A percentile compares a stretch with the other conserved stretches of the same genome.
These are phyloP conservation scores for Gavia stellata DNA, from an alignment of 2,113 vertebrate genomes.

Conservation along the genomic window DNA sequence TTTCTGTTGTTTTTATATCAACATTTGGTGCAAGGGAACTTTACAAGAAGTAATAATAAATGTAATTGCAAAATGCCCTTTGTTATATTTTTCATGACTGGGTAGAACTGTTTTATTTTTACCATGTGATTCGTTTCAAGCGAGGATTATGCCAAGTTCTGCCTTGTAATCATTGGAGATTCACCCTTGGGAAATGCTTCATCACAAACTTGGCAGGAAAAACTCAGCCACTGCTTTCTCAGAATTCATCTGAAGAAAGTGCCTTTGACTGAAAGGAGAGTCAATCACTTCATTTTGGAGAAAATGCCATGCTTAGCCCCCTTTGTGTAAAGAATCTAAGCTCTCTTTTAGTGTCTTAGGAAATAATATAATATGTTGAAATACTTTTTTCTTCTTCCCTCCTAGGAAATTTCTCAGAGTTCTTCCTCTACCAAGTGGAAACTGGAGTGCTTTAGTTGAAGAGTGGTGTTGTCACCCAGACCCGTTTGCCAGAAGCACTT, in stretches of 20 bases:
- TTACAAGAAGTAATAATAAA: neutral
- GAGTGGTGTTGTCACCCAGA: slow-evolving; percentile 96
- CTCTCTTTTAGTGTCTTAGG: neutral
- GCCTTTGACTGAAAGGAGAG: neutral
- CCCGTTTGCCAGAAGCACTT: slow-evolving; percentile 83
- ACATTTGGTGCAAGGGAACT: neutral
- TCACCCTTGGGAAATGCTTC: neutral
- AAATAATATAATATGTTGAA: neutral
- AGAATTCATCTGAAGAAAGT: neutral
- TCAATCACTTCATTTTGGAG: neutral
- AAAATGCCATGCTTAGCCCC: neutral
- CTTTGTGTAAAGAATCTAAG: neutral
- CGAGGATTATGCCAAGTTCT: neutral
- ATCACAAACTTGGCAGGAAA: neutral
- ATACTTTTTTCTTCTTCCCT: neutral
- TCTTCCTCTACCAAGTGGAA: slow-evolving; percentile 87
- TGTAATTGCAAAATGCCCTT: neutral
- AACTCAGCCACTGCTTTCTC: neutral
- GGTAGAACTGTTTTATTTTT: neutral
- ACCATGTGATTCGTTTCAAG: neutral
- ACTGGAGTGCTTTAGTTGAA: slow-evolving; percentile 90
- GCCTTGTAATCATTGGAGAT: neutral
- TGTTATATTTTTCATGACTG: neutral
- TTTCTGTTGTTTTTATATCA: neutral
- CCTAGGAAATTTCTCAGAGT: slow-evolving; percentile 83